Evolutionary conservation across 2,888 invertebrate genomes (phyloP), one percentile per base, ranked within the genome.

Genomic region (Nysson spinosus): DNA sequence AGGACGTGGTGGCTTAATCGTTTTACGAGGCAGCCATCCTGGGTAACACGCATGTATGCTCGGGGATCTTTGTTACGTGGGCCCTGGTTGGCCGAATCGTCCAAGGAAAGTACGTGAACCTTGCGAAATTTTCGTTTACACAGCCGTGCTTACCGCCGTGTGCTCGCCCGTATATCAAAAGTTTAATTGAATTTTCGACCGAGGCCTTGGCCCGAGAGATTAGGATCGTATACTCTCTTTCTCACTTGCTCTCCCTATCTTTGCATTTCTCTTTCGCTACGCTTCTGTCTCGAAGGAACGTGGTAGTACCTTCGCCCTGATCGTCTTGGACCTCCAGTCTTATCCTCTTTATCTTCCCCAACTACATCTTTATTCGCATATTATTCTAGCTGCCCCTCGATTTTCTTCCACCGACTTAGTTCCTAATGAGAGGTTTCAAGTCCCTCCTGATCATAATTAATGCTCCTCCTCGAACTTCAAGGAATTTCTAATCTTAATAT

Each of bases 91-190:
- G 28, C 22, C 35, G 54, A 51, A 43, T 30, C 54, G 56, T 39
- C 78, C 74, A 84, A 84, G 83, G 84, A 85, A 84, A 85, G 80
- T 83, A 84, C 82, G 75, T 81, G 83, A 80, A 83, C 80, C 85
- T 84, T 84, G 87, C 86, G 79, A 86, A 87, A 86, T 87, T 86
- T 86, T 83, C 80, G 87, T 87, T 87, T 87, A 85, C 87, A 85
- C 86, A 87, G 86, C 86, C 86, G 85, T 62, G 50, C 51, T 16
- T 44, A 35, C 32, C 56, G 56, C 50, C 35, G 57, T 40, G 26
- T 47, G 63, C 28, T 47, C 55, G 83, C 85, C 86, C 86, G 87
- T 86, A 87, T 86, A 87, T 86, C 86, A 85, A 86, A 86, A 86
- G 81, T 86, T 87, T 87, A 86, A 86, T 87, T 86, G 86, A 87